These are phyloP conservation scores for Holcopasites calliopsidis DNA, from an alignment of 1,140 invertebrate species.

Conservation along the genomic window DNA sequence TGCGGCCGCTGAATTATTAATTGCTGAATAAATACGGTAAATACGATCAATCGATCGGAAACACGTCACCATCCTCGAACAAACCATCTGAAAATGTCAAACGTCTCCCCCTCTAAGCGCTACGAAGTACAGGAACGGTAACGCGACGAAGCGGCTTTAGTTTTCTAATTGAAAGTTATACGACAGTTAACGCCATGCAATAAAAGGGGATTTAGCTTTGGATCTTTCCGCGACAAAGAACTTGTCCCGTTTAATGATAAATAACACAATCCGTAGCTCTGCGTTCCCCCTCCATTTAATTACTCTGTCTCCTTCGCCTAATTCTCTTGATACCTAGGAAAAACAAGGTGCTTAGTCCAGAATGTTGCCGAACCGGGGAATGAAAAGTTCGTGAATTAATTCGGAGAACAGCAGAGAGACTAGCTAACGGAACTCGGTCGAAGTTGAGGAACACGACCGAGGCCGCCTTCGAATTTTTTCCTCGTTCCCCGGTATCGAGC, in stretches of 20 bases:
- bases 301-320: too few species aligned
- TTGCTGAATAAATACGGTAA: slow-evolving; percentile 1
- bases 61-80: background rate
- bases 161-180: too few species aligned
- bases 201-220: too few species aligned
- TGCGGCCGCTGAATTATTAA: slow-evolving; percentile 18
- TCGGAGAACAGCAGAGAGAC: background rate
- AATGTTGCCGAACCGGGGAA: too few species aligned
- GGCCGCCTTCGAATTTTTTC: slow-evolving; percentile 19
- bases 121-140: background rate
- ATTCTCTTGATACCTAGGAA: too few species aligned
- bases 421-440: slow-evolving; percentile 16
- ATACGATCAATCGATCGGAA: slow-evolving; percentile 3
- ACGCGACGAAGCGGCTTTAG: background rate
- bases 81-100: background rate
- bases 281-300: too few species aligned
- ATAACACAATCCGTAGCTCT: too few species aligned
- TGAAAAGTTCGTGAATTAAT: slow-evolving; percentile 18
- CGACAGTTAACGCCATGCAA: too few species aligned
- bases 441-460: slow-evolving; percentile 36
- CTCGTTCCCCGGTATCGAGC: slow-evolving; percentile 7
- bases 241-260: too few species aligned
- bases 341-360: too few species aligned
- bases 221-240: too few species aligned
- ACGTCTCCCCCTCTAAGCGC: background rate